Evolutionary conservation across 2,888 invertebrate species (phyloP), one percentile per base, ranked within the genome.

Genomic region (Pristionchus arcanus): DNA sequence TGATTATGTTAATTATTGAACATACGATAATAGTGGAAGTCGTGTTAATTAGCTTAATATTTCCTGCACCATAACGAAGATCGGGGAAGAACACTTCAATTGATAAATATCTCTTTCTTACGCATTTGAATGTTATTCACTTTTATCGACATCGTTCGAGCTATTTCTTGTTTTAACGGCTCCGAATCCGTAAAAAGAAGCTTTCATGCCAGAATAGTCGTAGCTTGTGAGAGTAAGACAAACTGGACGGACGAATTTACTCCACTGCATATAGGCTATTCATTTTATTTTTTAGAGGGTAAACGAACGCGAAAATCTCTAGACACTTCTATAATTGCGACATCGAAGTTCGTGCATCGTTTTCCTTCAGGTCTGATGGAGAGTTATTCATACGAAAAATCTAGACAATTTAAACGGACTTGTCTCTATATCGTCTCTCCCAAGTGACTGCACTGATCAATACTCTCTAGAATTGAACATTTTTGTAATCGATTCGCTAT

Each of bases 361-460:
- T 81, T 28, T 1, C 15, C 53, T 1, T 25, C 81, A 34, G 21
- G 11, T 49, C 81, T 81, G 19, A 63, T 63, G 21, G 21, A 59
- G 16, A 34, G 31, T 28, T 9, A 71, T 71, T 71, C 3, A 71
- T 31, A 0, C 15, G 71, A 16, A 34, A 3, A 11, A 9, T n/a
- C 16, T 1, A 21, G 4, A 2, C 0, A 16, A 71, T 7, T 13
- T 7, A 21, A 25, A 49, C n/a, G n/a, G n/a, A n/a, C 81, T 11
- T 81, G 28, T 81, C 81, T 49, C 81, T 25, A 34, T 81, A 81
- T 53, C 49, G 31, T 53, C 34, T 81, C 81, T 81, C 81, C 81
- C 81, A 81, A 28, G 81, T n/a, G 15, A 81, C 49, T 16, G 49
- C 42, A n/a, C 49, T 42, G 49, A 81, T 81, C 19, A 28, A 28